Percentiles rank a stretch among this genome's conserved stretches.
These are phyloP conservation scores for Anthoscopus minutus DNA, from an alignment of 2,113 vertebrate species.

Conservation along the genomic window DNA sequence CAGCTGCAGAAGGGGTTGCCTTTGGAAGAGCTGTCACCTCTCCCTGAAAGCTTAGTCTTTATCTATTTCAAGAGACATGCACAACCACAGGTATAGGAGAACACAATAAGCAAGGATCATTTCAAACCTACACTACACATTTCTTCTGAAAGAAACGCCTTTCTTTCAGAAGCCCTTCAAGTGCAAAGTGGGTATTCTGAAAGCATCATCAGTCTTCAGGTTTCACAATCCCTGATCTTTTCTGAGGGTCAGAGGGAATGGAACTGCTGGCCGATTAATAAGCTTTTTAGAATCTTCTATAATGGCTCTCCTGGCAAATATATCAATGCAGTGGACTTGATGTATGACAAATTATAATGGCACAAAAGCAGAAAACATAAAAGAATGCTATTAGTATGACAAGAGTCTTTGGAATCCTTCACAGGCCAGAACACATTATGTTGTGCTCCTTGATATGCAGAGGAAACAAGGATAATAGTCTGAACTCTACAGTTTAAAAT, in stretches of 20 bases:
- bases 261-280: background rate
- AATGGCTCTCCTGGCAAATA: background rate
- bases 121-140: background rate
- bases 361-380: background rate
- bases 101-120: background rate
- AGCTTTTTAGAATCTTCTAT: background rate
- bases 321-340: background rate
- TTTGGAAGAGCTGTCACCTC: background rate
- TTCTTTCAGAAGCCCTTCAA: background rate
- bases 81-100: background rate
- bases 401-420: background rate
- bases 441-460: rapidly evolving
- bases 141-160: background rate
- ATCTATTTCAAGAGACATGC: background rate
- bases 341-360: background rate
- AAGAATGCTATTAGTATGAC: background rate
- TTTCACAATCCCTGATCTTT: background rate
- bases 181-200: background rate
- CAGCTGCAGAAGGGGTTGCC: background rate
- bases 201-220: background rate
- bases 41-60: background rate
- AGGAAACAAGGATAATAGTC: background rate
- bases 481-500: background rate
- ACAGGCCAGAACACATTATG: background rate
- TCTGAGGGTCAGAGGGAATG: background rate